Conservation (phyloP, 2,888 invertebrate genomes). For the Phortica okadai region DNA sequence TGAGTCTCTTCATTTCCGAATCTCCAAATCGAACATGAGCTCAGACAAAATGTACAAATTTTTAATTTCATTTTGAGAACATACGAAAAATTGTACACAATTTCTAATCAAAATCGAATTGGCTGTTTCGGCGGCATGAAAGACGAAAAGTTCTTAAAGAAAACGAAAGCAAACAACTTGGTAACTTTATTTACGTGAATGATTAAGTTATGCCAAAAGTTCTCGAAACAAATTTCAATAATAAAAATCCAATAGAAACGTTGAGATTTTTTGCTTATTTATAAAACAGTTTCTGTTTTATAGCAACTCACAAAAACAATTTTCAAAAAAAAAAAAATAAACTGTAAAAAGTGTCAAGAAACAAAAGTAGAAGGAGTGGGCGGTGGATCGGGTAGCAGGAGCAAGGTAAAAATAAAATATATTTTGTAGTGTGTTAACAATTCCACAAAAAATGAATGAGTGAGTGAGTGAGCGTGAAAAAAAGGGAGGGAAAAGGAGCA, state of each 20-base stretch:
- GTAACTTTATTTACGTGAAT: background rate
- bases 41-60: no score
- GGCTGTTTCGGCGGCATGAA: no score
- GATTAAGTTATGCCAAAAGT: slow-evolving; percentile 10
- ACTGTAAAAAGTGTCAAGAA: background rate
- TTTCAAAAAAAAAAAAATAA: background rate
- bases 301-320: no score
- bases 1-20: no score
- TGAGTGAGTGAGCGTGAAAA: slow-evolving; percentile 1
- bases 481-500: background rate
- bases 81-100: no score
- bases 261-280: background rate
- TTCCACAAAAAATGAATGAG: slow-evolving; percentile 4
- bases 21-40: no score
- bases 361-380: background rate
- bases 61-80: no score
- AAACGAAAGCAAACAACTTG: background rate
- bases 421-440: slow-evolving; percentile 19
- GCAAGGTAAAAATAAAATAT: background rate
- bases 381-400: background rate
- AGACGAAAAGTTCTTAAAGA: no score
- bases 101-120: no score
- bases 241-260: background rate
- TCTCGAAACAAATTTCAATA: slow-evolving; percentile 6
- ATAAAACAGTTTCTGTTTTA: background rate